Percentiles rank a stretch among this genome's conserved stretches.
Conservation (phyloP, 2,888 invertebrate genomes). For the Erpobdella octoculata region DNA sequence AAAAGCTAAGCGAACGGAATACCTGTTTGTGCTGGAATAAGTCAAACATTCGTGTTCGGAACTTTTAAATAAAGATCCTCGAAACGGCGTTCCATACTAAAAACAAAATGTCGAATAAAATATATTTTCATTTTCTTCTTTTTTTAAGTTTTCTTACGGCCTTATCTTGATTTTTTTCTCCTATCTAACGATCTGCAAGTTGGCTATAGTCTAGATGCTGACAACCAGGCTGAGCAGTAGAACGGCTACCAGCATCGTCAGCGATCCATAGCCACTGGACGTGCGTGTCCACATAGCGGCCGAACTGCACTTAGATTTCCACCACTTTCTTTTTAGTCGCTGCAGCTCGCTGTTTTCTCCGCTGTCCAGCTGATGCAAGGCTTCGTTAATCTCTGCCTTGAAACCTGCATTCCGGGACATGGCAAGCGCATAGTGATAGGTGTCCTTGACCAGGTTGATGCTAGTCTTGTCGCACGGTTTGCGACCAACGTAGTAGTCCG, state of each 20-base stretch:
- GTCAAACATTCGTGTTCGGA: no score
- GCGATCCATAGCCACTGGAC: background rate
- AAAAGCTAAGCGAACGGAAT: no score
- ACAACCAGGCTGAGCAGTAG: background rate
- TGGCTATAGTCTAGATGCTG: background rate
- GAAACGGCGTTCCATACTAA: no score
- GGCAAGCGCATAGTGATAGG: conserved; percentile 39
- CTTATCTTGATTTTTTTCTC: no score
- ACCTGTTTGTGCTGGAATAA: no score
- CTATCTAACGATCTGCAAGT: no score
- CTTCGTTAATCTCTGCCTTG: conserved; percentile 35
- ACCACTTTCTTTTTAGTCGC: conserved; percentile 41
- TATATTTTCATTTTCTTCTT: no score
- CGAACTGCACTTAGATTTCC: conserved; percentile 17
- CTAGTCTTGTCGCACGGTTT: conserved; percentile 43
- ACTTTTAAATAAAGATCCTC: no score
- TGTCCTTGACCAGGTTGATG: conserved; percentile 37
- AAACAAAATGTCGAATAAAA: no score
- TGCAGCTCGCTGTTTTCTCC: conserved; percentile 36
- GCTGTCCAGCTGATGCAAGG: conserved; percentile 38
- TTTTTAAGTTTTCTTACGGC: no score
- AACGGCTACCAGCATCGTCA: background rate
- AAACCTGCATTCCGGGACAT: conserved; percentile 33
- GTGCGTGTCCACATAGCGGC: no score
- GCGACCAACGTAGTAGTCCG: conserved; percentile 39